Percentiles rank a stretch among this genome's conserved stretches.
Evolutionary conservation across 2,113 vertebrate genomes (phyloP).

Genomic region (Gymnobelideus leadbeateri): DNA sequence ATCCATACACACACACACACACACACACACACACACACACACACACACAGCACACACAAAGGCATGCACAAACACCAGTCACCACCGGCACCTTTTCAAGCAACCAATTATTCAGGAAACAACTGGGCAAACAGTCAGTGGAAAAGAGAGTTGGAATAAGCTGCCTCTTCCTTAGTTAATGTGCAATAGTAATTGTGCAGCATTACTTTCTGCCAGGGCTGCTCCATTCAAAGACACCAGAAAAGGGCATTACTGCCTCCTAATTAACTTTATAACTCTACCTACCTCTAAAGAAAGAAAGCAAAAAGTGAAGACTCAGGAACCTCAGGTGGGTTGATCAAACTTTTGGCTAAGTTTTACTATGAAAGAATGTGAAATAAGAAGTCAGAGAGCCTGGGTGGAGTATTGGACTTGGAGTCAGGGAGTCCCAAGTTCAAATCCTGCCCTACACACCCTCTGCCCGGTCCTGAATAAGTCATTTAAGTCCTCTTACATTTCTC

Average conservation of each 20-base stretch:
- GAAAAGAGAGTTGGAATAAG: background rate
- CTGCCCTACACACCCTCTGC: background rate
- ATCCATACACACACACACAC: background rate
- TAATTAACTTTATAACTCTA: conserved; percentile 47
- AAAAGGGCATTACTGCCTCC: conserved; percentile 8
- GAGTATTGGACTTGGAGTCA: background rate
- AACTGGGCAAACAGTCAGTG: background rate
- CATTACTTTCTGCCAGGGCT: background rate
- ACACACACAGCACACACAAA: background rate
- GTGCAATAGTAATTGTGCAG: background rate
- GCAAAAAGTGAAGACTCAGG: background rate
- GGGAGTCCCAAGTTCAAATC: background rate
- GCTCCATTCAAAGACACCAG: conserved; percentile 10
- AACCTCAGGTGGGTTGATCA: background rate
- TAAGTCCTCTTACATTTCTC: background rate
- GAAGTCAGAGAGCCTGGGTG: background rate
- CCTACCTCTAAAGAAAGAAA: background rate
- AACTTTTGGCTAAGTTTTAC: background rate
- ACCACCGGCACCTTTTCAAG: background rate
- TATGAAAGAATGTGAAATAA: background rate
- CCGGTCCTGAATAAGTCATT: background rate
- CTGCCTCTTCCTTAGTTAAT: background rate
- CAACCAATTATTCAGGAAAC: conserved; percentile 23
- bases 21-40: background rate
- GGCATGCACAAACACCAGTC: background rate